Percentiles rank a stretch among this genome's conserved stretches.
Conservation (phyloP, 1,140 invertebrate species). For the Ceratina japonica region DNA sequence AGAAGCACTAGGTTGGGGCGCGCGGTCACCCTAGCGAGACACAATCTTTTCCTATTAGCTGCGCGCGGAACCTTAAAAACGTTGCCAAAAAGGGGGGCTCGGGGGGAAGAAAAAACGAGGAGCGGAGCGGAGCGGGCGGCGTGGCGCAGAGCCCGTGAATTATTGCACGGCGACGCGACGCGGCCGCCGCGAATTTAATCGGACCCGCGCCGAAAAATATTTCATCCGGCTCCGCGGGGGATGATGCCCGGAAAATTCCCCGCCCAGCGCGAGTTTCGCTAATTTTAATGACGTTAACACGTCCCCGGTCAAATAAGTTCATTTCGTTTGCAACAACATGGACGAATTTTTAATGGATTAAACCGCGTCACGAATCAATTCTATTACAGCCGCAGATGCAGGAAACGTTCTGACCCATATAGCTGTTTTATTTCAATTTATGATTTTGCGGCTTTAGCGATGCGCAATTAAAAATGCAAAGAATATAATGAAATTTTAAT, state of each 20-base stretch:
- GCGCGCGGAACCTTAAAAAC: slow-evolving; percentile 56
- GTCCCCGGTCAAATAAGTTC: neutral
- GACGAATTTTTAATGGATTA: too few species aligned
- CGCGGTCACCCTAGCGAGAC: slow-evolving; percentile 51
- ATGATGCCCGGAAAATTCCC: neutral
- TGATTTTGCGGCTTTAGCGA: too few species aligned
- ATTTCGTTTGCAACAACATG: too few species aligned
- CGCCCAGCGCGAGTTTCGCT: neutral
- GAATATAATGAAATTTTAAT: too few species aligned
- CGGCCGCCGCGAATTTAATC: slow-evolving; percentile 54
- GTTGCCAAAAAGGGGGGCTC: slow-evolving; percentile 51
- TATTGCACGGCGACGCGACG: slow-evolving; percentile 39
- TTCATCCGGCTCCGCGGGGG: neutral
- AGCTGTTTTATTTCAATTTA: too few species aligned
- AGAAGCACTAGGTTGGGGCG: slow-evolving; percentile 59
- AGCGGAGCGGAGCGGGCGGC: slow-evolving; percentile 9
- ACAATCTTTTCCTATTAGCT: slow-evolving; percentile 65
- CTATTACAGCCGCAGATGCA: neutral
- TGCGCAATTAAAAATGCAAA: too few species aligned
- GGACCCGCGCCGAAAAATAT: slow-evolving; percentile 53
- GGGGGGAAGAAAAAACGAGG: neutral
- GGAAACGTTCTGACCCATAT: too few species aligned
- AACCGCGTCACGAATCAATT: neutral
- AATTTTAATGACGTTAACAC: slow-evolving; percentile 17
- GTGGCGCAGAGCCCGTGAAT: slow-evolving; percentile 41